Conservation (phyloP, 1,140 invertebrate species). For the Drosophila bifasciata region DNA sequence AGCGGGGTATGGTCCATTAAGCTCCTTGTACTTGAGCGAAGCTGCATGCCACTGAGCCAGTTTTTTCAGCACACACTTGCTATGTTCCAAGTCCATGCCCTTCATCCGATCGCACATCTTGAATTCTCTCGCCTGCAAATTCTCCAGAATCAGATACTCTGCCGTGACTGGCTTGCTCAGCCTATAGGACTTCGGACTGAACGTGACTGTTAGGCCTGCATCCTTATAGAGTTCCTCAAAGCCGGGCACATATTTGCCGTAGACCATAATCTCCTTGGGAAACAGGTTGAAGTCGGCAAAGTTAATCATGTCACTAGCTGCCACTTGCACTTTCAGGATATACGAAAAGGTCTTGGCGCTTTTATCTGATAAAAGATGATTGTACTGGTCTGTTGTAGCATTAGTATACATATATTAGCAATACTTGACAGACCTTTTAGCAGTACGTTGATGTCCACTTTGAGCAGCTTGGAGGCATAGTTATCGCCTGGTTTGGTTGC, state of each 20-base stretch:
- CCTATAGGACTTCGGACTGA: slow-evolving; percentile 43
- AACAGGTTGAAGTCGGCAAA: slow-evolving; percentile 38
- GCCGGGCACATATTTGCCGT: slow-evolving; percentile 39
- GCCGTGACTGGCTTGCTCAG: slow-evolving; percentile 22
- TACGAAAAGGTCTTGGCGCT: slow-evolving; percentile 34
- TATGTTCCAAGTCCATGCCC: slow-evolving; percentile 86
- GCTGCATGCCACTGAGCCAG: slow-evolving; percentile 86
- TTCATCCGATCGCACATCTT: slow-evolving; percentile 47
- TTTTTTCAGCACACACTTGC: slow-evolving; percentile 84
- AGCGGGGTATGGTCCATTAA: slow-evolving; percentile 46
- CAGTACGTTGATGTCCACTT: slow-evolving; percentile 37
- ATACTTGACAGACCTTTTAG: slow-evolving; percentile 30
- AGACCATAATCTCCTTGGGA: slow-evolving; percentile 50
- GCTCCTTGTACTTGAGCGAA: slow-evolving; percentile 75
- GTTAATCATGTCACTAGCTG: neutral
- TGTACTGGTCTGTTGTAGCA: too few relatives aligned
- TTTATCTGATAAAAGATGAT: slow-evolving; percentile 10
- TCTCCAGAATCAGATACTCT: slow-evolving; percentile 45
- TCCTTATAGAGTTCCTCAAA: slow-evolving; percentile 45
- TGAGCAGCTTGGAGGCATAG: slow-evolving; percentile 30
- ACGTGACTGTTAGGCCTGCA: slow-evolving; percentile 27
- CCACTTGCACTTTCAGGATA: slow-evolving; percentile 35
- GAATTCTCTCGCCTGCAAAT: slow-evolving; percentile 28
- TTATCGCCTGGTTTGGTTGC: slow-evolving; percentile 56
- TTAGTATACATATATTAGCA: too few relatives aligned